Percentiles rank a stretch among this genome's conserved stretches.
Conservation (phyloP, 2,797 vertebrate genomes). For the Halcyon badia region DNA sequence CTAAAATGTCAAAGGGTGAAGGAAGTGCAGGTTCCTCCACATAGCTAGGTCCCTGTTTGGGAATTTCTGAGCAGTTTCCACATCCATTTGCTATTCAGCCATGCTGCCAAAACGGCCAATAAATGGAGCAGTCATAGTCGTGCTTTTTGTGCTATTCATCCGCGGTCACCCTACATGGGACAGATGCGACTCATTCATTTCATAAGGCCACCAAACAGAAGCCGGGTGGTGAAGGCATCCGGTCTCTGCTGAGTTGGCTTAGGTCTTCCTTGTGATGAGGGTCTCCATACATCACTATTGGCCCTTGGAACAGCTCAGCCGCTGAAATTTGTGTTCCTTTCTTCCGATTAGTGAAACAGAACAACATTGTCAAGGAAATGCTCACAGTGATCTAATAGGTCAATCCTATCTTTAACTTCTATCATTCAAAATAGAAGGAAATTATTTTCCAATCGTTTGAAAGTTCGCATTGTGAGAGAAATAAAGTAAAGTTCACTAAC, state of each 20-base stretch:
- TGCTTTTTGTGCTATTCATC: slow-evolving; percentile 51
- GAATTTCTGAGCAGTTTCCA: slow-evolving; percentile 54
- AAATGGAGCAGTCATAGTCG: slow-evolving; percentile 47
- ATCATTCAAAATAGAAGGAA: slow-evolving; percentile 52
- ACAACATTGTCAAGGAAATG: slow-evolving; percentile 1
- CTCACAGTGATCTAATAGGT: slow-evolving; percentile 74
- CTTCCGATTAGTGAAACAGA: not conserved
- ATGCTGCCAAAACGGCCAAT: slow-evolving; percentile 22
- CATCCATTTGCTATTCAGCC: slow-evolving; percentile 58
- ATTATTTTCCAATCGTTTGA: slow-evolving; percentile 30
- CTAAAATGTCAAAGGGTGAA: slow-evolving; percentile 65
- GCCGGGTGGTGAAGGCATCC: not conserved
- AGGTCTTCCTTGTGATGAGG: not conserved
- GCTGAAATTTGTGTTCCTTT: not conserved
- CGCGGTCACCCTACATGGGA: not conserved
- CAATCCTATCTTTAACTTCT: slow-evolving; percentile 73
- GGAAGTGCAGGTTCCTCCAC: slow-evolving; percentile 67
- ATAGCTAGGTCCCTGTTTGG: slow-evolving; percentile 50
- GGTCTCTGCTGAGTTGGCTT: slow-evolving; percentile 8
- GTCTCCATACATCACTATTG: not conserved
- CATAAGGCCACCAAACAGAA: slow-evolving; percentile 13
- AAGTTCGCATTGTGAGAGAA: slow-evolving; percentile 60
- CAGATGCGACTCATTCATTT: slow-evolving; percentile 43
- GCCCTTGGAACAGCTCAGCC: not conserved
- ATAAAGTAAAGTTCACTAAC: slow-evolving; percentile 60